Base-by-base conservation (phyloP, 1,140 invertebrate species). In the Antheraea pernyi region DNA sequence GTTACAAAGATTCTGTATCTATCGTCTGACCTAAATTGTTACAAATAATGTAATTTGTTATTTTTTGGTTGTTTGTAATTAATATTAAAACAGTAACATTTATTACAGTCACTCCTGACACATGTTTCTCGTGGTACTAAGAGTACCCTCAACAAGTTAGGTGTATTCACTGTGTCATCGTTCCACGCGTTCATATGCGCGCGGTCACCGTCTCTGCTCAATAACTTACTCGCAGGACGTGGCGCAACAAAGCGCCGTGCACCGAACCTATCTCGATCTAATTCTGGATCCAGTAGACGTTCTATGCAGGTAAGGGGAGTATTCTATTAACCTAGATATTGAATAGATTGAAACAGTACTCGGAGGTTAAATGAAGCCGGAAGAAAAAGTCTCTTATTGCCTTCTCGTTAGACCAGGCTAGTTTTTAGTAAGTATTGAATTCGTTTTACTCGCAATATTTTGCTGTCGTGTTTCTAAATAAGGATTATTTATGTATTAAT, bases 131-230 rank as follows among this genome's bases (percentile, higher is more conserved):
- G 98, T 79, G 95, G 97, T 75, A 99, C 98, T 65, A 99, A 99
- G 93, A 96, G 96, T 77, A 98, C 97, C 36, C 93, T 99, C 76
- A 99, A 99, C 92, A 97, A 98, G 83, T 93, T 99, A 77, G 98
- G 98, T 61, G 98, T 99, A 65, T 99, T 99, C 94, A 99, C 98
- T 19, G 98, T 99, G 59, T 99, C 98, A 58, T 99, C 98, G 62
- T 99, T 99, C 94, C 98, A 99, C 88, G 98, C 98, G 73, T 98
- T 99, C 91, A 98, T 99, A 70, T 99, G 98, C 87, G 98, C 98
- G 36, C 95, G 98, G 65, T 98, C 97, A 85, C 97, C 97, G 30
- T 98, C 97, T 63, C 93, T 98, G 75, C 94, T 99, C 60, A 98
- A 98, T 93, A 98, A 98, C 93, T 93, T 99, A 76, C 93, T 98